Base-by-base conservation (phyloP, 2,113 vertebrate genomes). In the Acrocephalus kingi region DNA sequence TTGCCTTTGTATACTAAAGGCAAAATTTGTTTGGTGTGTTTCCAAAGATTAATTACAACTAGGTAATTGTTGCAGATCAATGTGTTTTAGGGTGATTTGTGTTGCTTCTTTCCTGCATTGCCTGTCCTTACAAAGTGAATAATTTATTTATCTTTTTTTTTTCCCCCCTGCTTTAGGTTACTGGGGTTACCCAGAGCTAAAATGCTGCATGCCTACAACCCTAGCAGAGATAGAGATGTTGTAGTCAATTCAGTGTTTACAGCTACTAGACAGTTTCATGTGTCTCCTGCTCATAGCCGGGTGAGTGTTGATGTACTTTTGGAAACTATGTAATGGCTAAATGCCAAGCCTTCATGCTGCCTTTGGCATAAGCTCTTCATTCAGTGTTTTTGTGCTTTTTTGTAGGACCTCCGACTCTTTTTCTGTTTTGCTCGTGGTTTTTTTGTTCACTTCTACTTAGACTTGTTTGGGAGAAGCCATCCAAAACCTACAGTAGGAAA, bases 241-340 rank as follows among this genome's bases (percentile, higher is more conserved):
- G 98, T 98, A 89, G 98, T 99, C 98, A 98, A 99, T 96, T 99
- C 99, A 37, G 98, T 99, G 98, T 99, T 99, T 98, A 99, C 99
- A 97, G 98, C 98, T 96, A 98, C 98, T 97, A 98, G 98, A 94
- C 98, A 99, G 98, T 99, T 99, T 98, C 98, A 99, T 96, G 98
- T 99, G 98, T 99, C 99, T 98, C 98, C 99, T 95, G 98, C 99
- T 96, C 98, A 99, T 97, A 99, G 98, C 98, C 98, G 98, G 98
- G 99, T 99, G 95, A 99, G 99, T 98, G 96, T 84, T 94, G 96
- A 95, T 96, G 90, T 90, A 33, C 94, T 95, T 94, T 73, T 94
- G 96, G 96, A 98, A 98, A 96, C 96, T 91, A 67, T 85, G 86
- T 88, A 16, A 71, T 96, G 97, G 97, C 92, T 4, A 30, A 22